Evolutionary conservation across 2,113 vertebrate genomes (phyloP).

Genomic region (Bubalus kerabau): DNA sequence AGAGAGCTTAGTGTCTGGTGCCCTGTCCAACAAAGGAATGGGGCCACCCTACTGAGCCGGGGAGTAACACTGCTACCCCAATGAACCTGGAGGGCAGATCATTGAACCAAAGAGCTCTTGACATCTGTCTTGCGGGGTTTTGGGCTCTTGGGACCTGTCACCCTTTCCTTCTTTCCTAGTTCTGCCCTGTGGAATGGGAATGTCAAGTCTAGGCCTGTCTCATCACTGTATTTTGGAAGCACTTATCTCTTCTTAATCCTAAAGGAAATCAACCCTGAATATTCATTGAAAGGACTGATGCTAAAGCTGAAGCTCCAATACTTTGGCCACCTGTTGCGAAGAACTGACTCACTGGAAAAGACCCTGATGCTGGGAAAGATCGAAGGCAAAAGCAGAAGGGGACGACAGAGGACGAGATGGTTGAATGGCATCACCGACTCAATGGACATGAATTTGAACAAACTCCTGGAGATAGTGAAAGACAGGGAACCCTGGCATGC

Average conservation of each 20-base stretch:
- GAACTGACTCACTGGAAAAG: neutral
- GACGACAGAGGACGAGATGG: accelerated
- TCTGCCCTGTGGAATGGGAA: neutral
- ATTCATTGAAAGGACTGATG: neutral
- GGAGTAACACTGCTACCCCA: neutral
- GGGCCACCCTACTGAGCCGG: neutral
- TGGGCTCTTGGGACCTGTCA: neutral
- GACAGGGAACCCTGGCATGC: neutral
- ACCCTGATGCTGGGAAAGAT: neutral
- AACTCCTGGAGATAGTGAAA: neutral
- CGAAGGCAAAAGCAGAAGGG: neutral
- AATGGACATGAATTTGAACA: neutral
- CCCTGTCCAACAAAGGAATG: neutral
- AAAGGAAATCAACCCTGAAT: neutral
- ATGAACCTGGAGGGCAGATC: neutral
- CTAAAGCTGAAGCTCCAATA: neutral
- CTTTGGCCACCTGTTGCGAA: neutral
- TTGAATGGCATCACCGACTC: neutral
- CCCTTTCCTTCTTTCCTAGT: neutral
- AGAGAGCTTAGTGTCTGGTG: neutral
- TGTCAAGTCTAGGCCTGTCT: too few species aligned
- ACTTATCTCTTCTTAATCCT: neutral
- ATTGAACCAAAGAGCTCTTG: neutral
- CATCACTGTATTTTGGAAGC: neutral
- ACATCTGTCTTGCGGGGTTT: too few species aligned